These are phyloP conservation scores for Circaetus cinerascens DNA, from an alignment of 2,113 vertebrate genomes.

Conservation along the genomic window DNA sequence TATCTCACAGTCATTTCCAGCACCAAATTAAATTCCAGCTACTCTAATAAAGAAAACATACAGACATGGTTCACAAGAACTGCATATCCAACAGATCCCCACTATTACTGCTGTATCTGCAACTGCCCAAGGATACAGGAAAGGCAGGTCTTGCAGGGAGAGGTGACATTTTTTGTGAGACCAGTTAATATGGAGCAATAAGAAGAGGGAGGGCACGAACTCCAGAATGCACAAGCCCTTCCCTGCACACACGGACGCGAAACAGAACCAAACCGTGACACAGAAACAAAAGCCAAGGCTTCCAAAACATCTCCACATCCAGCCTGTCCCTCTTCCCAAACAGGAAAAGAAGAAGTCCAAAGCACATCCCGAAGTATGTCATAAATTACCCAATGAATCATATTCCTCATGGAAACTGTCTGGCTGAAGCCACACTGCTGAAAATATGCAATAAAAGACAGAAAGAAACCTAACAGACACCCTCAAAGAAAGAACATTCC, in stretches of 20 bases:
- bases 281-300: not conserved
- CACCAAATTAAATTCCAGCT: not conserved
- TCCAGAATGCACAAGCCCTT: not conserved
- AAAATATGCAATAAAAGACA: not conserved
- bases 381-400: constrained; percentile 34
- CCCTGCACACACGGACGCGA: not conserved
- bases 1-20: not conserved
- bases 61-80: not conserved
- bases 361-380: constrained; percentile 12
- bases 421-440: not conserved
- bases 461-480: not conserved
- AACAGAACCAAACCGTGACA: not conserved
- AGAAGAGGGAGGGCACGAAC: not conserved
- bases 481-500: not conserved
- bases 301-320: constrained; percentile 24
- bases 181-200: not conserved
- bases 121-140: constrained; percentile 11
- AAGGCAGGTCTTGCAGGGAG: not conserved
- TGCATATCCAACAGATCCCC: not conserved
- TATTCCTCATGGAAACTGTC: constrained; percentile 24
- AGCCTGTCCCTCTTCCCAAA: constrained; percentile 17
- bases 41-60: not conserved
- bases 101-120: not conserved
- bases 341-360: constrained; percentile 36
- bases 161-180: not conserved